Percentiles rank a stretch among this genome's conserved stretches.
Conservation (phyloP, 2,113 vertebrate species). For the Nicator chloris region DNA sequence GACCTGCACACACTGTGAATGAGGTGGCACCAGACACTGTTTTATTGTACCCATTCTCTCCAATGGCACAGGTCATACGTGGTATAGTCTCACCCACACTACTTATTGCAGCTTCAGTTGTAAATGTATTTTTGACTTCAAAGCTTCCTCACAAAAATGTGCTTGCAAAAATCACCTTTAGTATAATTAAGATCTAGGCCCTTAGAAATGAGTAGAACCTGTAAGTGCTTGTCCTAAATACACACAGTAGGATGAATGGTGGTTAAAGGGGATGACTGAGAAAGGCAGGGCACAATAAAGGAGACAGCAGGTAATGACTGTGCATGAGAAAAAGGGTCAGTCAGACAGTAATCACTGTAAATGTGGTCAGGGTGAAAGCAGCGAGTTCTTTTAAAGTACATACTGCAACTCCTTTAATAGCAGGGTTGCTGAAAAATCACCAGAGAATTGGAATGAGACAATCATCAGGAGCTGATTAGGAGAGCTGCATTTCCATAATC, state of each 20-base stretch:
- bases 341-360: not conserved
- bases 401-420: not conserved
- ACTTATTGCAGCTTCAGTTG: not conserved
- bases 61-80: accelerated
- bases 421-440: not conserved
- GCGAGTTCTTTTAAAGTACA: not conserved
- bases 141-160: not conserved
- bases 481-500: not conserved
- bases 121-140: not conserved
- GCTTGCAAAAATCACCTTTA: not conserved
- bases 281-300: not conserved
- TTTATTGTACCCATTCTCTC: not conserved
- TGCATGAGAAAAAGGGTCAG: not conserved
- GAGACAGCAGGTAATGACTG: not conserved
- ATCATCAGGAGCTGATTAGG: not conserved
- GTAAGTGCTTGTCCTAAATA: not conserved
- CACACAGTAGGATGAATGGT: not conserved
- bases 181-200: not conserved
- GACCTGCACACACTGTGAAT: not conserved
- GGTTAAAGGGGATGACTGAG: not conserved
- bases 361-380: not conserved
- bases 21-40: not conserved
- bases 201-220: not conserved
- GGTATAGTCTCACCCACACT: not conserved
- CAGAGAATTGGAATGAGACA: not conserved